Evolutionary conservation across 2,888 invertebrate species (phyloP).

Genomic region (Erebia ligea): DNA sequence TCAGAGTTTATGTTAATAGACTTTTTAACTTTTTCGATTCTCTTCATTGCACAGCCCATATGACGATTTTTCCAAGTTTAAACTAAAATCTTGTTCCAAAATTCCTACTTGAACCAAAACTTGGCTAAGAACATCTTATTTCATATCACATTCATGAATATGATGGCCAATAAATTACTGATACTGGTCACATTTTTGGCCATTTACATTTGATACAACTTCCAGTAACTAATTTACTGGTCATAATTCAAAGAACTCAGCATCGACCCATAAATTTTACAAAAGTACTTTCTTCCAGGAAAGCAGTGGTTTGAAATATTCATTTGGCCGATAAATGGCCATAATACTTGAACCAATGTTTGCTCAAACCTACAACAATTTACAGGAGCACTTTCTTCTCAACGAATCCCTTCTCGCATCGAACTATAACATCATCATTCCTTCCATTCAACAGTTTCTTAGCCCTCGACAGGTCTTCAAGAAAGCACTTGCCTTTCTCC

Average conservation of each 20-base stretch:
- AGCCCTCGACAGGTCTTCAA: slow-evolving; percentile 69
- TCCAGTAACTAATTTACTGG: too few species aligned
- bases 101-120: too few species aligned
- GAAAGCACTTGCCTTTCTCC: slow-evolving; percentile 67
- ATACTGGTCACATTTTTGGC: too few species aligned
- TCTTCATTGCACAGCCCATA: background rate
- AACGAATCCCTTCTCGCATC: slow-evolving; percentile 45
- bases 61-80: background rate
- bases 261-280: background rate
- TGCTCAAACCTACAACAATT: background rate
- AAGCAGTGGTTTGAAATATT: too few species aligned
- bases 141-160: too few species aligned
- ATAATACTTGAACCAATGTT: background rate
- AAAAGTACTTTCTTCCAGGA: background rate
- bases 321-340: background rate
- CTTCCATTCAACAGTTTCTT: slow-evolving; percentile 64
- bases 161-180: too few species aligned
- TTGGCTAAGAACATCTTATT: too few species aligned
- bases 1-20: background rate
- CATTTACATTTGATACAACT: too few species aligned
- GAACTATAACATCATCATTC: slow-evolving; percentile 56
- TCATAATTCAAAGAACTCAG: background rate
- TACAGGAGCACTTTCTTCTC: slow-evolving; percentile 61
- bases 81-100: background rate
- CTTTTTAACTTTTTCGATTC: too few species aligned